Evolutionary conservation across 2,888 invertebrate species (phyloP), one percentile per base, ranked within the genome.

Genomic region (Hybos culiciformis): DNA sequence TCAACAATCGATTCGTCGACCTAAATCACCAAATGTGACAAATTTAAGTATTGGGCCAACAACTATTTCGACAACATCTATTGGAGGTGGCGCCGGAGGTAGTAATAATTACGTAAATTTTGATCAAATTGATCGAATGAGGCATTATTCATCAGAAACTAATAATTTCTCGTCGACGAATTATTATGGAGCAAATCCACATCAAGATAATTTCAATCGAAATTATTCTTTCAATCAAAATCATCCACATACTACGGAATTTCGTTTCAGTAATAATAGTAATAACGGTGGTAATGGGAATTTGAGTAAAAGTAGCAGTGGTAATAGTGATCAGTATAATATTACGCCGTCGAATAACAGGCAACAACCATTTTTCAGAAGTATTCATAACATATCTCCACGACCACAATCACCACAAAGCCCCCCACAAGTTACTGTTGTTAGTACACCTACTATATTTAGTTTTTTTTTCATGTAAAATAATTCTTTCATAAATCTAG

Each of bases 121-220:
- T 19, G 74, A 74, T 54, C 72, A 73, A 53, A 67, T 74, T 39
- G 73, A 73, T 53, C 68, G 72, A 3, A 62, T 67, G 61, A 60
- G 64, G 32, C 65, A 68, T 34, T 54, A 48, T 33, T 51, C 52
- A 44, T 51, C 56, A 17, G 55, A 51, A 31, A 61, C 59, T 39
- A 57, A 55, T 40, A 58, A 23, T 15, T 26, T 37, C n/a, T 46
- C 47, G 15, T 43, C 48, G 3, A n/a, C 34, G 12, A 8, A 9
- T 12, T 46, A 47, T 33, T 44, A 47, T 33, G 45, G 43, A 2
- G 29, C 29, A 26, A 26, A 26, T 26, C 9, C 12, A 12, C 29
- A 20, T 9, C 40, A 9, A 24, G 57, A 56, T n/a, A 62, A 60
- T 42, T 71, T 66, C 39, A 62, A 61, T 50, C 59, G 66, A 7